phyloP scores from a whole-genome alignment of 2,888 invertebrate genomes.

The Callinectes sapidus region DNA sequence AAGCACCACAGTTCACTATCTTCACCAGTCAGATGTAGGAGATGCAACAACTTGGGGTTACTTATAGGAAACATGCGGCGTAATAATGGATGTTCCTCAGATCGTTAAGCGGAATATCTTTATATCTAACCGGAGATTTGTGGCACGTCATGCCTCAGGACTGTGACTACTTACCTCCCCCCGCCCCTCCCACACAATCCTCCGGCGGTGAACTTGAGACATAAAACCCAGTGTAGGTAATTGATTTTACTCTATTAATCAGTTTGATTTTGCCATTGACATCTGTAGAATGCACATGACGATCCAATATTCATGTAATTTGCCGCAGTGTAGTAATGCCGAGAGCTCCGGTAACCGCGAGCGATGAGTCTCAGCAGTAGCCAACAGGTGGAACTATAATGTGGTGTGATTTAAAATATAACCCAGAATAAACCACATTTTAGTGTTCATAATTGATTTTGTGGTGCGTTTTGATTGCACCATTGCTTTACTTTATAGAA shows the following conservation, averaged over 20 bases:
- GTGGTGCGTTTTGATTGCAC: neutral
- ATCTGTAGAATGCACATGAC: neutral
- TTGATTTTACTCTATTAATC: neutral
- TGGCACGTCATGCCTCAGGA: neutral
- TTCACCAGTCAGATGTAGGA: neutral
- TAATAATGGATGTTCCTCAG: neutral
- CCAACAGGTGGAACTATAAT: slow-evolving; percentile 8
- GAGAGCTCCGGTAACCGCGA: neutral
- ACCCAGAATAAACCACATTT: neutral
- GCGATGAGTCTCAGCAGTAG: neutral
- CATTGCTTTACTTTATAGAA: neutral
- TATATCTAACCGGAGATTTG: neutral
- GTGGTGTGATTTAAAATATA: neutral
- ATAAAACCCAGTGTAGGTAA: neutral
- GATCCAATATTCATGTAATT: neutral
- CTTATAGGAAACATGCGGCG: neutral
- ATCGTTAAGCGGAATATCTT: neutral
- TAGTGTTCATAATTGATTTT: neutral
- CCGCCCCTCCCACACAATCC: neutral
- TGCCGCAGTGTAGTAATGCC: neutral
- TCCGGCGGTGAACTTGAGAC: neutral
- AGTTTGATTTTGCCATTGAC: neutral
- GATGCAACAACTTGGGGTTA: neutral
- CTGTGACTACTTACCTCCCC: no score
- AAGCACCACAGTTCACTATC: slow-evolving; percentile 49